Evolutionary conservation across 53 echinoderm and acorn worm genomes (phyloP), one percentile per base, ranked within the genome.

Genomic region (Crossaster papposus): DNA sequence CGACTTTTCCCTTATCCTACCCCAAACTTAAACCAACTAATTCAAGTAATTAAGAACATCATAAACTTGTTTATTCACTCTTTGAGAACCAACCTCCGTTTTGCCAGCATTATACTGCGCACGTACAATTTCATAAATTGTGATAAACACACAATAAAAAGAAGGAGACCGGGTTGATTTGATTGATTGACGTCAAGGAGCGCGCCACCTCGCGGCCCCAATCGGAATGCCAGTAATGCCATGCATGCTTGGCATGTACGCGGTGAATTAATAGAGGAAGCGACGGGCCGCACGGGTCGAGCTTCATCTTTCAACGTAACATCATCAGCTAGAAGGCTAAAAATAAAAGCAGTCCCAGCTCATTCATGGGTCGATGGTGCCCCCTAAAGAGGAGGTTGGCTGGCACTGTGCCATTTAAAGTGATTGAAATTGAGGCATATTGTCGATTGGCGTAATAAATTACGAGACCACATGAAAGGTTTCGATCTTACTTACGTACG

Each of bases 221-320:
- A 17, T 32, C 14, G 81, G 81, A 81, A 81, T 81, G 31, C 34
- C 34, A 32, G 34, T 36, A 11, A 64, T 58, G 58, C 62, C 2
- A 22, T 62, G 52, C 30, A 81, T 62, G 81, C 62, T 34, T 58
- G 55, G 58, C 63, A 81, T n/a, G n/a, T n/a, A n/a, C 81, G 62
- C 81, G 20, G 64, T 18, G 64, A 81, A 63, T 81, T 44, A 7
- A n/a, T n/a, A n/a, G n/a, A 34, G 33, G 17, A 58, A 81, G 34
- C 32, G 63, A 34, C 18, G 44, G 44, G 9, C 44, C 9, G 0
- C n/a, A 1, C 0, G 5, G 44, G 1, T 44, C 44, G 44, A 9
- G 9, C 6, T 44, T 44, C 44, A 44, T 44, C 44, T 44, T 20
- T 58, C 58, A 18, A 18, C 58, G 2, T 58, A 20, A 58, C 15